A percentile compares a stretch with the other conserved stretches of the same genome.
Evolutionary conservation across 1,140 invertebrate species (phyloP).

Genomic region (Mya arenaria): DNA sequence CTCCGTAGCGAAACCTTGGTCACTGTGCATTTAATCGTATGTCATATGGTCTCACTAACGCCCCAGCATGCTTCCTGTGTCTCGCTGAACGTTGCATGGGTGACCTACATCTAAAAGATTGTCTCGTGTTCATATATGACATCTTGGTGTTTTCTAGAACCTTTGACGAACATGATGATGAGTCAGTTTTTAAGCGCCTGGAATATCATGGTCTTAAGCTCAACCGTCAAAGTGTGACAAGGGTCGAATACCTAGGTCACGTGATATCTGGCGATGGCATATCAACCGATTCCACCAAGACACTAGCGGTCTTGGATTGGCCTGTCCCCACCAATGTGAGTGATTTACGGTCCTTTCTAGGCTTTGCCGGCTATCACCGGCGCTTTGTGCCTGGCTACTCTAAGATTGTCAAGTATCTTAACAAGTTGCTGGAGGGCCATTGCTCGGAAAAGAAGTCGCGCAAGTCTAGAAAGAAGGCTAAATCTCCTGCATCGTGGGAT

Average conservation of each 20-base stretch:
- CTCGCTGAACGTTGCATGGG: conserved; percentile 16
- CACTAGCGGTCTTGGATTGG: neutral
- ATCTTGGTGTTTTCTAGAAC: conserved; percentile 46
- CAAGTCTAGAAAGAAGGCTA: too few relatives aligned
- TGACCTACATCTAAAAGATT: neutral
- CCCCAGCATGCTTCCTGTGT: too few relatives aligned
- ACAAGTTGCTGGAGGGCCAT: too few relatives aligned
- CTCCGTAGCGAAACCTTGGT: too few relatives aligned
- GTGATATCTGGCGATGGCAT: neutral
- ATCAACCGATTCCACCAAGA: neutral
- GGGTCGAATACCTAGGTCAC: neutral
- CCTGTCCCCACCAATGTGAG: neutral
- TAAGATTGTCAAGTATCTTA: too few relatives aligned
- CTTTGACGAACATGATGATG: conserved; percentile 40
- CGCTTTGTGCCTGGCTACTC: too few relatives aligned
- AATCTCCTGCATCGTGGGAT: too few relatives aligned
- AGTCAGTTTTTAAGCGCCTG: conserved; percentile 66
- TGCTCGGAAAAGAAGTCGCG: too few relatives aligned
- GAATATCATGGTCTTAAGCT: conserved; percentile 63
- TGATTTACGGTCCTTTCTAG: neutral
- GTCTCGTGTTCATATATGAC: conserved; percentile 57
- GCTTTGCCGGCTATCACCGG: neutral
- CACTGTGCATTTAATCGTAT: too few relatives aligned
- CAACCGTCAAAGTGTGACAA: conserved; percentile 29
- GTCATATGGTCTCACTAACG: too few relatives aligned